Conservation (phyloP, 2,888 invertebrate genomes). For the Helobdella robusta region DNA sequence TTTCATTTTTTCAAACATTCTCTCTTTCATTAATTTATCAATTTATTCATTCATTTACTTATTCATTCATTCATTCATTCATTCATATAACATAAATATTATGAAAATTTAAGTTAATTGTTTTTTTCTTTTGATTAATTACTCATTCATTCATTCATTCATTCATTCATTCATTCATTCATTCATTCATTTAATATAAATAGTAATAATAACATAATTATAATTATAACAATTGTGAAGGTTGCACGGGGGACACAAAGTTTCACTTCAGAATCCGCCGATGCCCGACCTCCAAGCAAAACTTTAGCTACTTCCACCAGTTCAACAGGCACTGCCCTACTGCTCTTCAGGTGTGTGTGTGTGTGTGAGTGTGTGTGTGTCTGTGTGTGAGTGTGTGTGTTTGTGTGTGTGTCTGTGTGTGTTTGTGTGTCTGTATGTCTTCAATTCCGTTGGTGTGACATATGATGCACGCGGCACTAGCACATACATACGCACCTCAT, state of each 20-base stretch:
- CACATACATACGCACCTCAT: neutral
- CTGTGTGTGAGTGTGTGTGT: too few species aligned
- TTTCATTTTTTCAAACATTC: too few species aligned
- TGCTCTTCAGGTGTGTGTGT: constrained; percentile 45
- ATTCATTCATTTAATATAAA: neutral
- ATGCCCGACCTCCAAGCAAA: constrained; percentile 54
- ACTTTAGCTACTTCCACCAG: constrained; percentile 47
- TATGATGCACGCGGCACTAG: neutral
- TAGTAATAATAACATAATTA: neutral
- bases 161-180: neutral
- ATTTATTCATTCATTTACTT: neutral
- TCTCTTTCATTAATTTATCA: neutral
- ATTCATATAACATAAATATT: constrained; percentile 4
- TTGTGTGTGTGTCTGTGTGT: too few species aligned
- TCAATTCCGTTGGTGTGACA: neutral
- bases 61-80: neutral
- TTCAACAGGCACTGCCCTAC: constrained; percentile 60
- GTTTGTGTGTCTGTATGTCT: too few species aligned
- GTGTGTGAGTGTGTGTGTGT: too few species aligned
- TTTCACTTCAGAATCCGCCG: constrained; percentile 84
- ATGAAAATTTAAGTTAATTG: constrained; percentile 17
- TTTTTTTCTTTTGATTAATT: constrained; percentile 9
- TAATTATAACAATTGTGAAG: constrained; percentile 53
- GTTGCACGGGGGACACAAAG: constrained; percentile 92
- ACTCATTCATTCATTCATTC: too few species aligned